Conservation (phyloP, 1,140 invertebrate genomes). For the Papilio polytes region DNA sequence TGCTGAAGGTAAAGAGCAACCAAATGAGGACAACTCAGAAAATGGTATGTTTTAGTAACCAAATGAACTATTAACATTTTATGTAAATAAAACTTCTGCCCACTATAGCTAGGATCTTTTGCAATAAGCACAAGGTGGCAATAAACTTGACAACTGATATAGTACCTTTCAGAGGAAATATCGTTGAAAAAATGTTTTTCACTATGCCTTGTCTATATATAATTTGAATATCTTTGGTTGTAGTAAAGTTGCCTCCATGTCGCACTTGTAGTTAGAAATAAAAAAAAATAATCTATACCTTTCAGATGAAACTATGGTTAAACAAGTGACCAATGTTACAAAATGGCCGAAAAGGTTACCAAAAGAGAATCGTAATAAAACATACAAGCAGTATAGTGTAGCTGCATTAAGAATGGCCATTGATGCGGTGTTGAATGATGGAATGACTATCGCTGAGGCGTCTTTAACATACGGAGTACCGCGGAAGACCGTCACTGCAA, state of each 20-base stretch:
- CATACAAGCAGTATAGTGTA: slow-evolving; percentile 56
- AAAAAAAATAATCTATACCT: background rate
- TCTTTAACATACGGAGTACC: slow-evolving; percentile 34
- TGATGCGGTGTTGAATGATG: slow-evolving; percentile 19
- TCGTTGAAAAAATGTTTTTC: no score
- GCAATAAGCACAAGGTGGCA: no score
- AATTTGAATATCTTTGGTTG: no score
- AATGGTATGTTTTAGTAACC: background rate
- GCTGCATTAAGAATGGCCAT: slow-evolving; percentile 39
- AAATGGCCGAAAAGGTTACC: slow-evolving; percentile 54
- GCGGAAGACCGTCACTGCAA: slow-evolving; percentile 35
- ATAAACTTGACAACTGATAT: no score
- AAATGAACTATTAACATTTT: no score
- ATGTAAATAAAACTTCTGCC: no score
- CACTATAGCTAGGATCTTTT: no score
- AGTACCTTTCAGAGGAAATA: no score
- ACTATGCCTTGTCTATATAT: no score
- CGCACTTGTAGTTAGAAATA: no score
- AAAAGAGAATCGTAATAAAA: slow-evolving; percentile 43
- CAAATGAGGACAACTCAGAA: background rate
- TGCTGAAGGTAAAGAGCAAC: slow-evolving; percentile 27
- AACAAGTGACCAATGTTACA: background rate
- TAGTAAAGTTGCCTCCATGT: no score
- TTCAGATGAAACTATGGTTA: background rate
- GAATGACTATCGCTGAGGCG: slow-evolving; percentile 31